A percentile compares a stretch with the other conserved stretches of the same genome.
phyloP scores from a whole-genome alignment of 2,113 vertebrate species.

The Ariopsis seemanni region DNA sequence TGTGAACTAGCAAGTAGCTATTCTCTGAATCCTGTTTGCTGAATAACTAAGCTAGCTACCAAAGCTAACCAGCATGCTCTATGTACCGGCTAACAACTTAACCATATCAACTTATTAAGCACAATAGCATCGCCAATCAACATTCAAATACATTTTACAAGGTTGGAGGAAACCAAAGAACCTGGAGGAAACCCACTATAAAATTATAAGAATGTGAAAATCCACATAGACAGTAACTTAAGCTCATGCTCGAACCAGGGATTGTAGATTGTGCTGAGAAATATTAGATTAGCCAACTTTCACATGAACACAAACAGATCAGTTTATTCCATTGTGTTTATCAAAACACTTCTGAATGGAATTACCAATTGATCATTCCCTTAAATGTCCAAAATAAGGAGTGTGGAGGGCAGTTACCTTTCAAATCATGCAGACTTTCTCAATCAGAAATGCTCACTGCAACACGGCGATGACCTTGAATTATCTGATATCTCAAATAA shows the following conservation, averaged over 20 bases:
- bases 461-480: background rate
- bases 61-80: background rate
- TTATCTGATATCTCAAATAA: background rate
- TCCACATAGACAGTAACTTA: background rate
- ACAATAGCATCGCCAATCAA: background rate
- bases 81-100: background rate
- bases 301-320: background rate
- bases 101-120: too few relatives aligned
- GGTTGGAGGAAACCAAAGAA: background rate
- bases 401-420: background rate
- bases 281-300: background rate
- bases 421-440: background rate
- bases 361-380: background rate
- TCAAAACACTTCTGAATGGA: background rate
- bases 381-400: background rate
- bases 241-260: background rate
- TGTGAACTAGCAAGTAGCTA: background rate
- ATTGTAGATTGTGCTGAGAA: background rate
- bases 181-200: background rate
- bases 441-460: background rate
- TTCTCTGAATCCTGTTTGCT: too few relatives aligned
- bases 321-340: too few relatives aligned
- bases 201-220: background rate
- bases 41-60: background rate
- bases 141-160: background rate